Evolutionary conservation across 2,113 vertebrate genomes (phyloP).

Genomic region (Scolopax mira): DNA sequence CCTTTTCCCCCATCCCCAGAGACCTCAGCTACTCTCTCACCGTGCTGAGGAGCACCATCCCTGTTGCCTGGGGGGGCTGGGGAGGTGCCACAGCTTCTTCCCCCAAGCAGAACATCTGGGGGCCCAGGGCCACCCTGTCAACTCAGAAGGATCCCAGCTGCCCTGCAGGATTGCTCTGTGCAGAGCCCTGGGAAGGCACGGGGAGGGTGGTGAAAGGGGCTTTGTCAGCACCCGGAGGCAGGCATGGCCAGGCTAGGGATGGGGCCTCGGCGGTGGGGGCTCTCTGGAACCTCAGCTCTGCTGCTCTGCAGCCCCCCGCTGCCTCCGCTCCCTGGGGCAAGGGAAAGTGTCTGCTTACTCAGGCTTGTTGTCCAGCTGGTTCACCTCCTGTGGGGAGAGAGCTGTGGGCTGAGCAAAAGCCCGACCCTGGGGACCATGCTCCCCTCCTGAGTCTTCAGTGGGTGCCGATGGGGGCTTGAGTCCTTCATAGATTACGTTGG

Average conservation of each 20-base stretch:
- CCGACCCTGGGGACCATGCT: not conserved
- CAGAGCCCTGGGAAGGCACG: not conserved
- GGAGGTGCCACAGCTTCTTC: not conserved
- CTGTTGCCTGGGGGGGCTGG: not conserved
- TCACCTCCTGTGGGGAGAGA: constrained; percentile 21
- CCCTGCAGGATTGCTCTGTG: accelerated
- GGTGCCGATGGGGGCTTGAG: constrained; percentile 33
- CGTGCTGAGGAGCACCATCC: not conserved
- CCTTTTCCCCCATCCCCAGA: not conserved
- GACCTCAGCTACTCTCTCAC: not conserved
- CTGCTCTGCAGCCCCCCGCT: not conserved
- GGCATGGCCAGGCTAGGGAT: not conserved
- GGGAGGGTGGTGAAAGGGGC: not conserved
- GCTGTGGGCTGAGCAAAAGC: constrained; percentile 31
- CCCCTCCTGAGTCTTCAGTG: not conserved
- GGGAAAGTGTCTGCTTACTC: constrained; percentile 42
- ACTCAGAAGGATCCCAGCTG: not conserved
- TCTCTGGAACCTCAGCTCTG: not conserved
- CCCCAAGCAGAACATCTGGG: accelerated
- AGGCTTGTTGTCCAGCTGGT: constrained; percentile 33
- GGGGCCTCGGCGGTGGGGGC: accelerated
- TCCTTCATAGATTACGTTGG: constrained; percentile 89
- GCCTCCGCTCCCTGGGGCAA: accelerated
- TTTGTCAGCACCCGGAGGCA: not conserved
- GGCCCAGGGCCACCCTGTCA: not conserved